Percentiles rank a stretch among this genome's conserved stretches.
phyloP scores from a whole-genome alignment of 2,113 vertebrate species.

The Paratilapia polleni region DNA sequence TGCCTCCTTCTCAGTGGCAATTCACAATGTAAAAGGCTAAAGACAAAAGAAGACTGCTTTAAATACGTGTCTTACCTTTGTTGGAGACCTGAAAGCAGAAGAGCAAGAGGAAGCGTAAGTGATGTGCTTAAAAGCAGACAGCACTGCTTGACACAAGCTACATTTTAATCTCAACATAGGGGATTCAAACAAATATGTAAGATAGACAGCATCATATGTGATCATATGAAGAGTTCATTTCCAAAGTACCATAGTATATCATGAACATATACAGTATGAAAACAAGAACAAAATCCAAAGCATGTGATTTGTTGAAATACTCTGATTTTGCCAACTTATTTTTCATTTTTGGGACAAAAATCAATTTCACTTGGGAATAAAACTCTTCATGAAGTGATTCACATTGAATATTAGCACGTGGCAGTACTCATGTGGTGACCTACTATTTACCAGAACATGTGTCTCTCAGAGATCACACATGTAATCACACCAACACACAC shows the following conservation, averaged over 20 bases:
- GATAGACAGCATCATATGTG: slow-evolving; percentile 32
- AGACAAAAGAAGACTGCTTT: background rate
- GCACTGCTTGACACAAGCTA: background rate
- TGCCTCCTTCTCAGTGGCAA: background rate
- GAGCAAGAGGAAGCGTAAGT: background rate
- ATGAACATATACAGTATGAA: background rate
- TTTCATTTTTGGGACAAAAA: background rate
- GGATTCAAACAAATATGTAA: slow-evolving; percentile 8
- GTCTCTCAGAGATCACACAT: slow-evolving; percentile 27
- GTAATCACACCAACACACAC: slow-evolving; percentile 46
- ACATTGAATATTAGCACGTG: slow-evolving; percentile 35
- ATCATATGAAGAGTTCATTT: slow-evolving; percentile 57
- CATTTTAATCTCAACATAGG: background rate
- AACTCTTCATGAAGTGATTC: slow-evolving; percentile 53
- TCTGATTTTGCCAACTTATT: background rate
- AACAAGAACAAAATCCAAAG: background rate
- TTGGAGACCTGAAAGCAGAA: slow-evolving; percentile 75
- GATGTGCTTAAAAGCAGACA: background rate
- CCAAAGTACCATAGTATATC: slow-evolving; percentile 8
- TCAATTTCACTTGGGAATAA: slow-evolving; percentile 2
- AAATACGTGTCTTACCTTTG: slow-evolving; percentile 70
- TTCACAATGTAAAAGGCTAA: background rate
- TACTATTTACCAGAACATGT: slow-evolving; percentile 29
- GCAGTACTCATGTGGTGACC: slow-evolving; percentile 40
- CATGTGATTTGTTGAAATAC: accelerated